Percentiles rank a stretch among this genome's conserved stretches.
phyloP scores from a whole-genome alignment of 1,140 invertebrate genomes.

The Maniola jurtina region DNA sequence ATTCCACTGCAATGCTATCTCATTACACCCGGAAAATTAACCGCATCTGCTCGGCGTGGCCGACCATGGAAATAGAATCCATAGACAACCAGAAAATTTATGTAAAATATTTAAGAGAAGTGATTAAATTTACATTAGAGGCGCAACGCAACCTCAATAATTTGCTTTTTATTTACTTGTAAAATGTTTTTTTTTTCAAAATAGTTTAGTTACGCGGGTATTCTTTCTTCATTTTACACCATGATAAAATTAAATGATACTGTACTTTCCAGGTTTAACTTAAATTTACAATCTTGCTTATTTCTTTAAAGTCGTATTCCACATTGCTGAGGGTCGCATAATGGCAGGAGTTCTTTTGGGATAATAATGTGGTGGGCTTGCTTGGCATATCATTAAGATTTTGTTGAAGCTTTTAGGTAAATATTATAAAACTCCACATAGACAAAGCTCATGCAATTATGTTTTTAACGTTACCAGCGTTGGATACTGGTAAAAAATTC shows the following conservation, averaged over 20 bases:
- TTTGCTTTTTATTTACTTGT: not conserved
- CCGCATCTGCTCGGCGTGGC: slow-evolving; percentile 21
- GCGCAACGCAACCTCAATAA: not conserved
- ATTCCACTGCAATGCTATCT: slow-evolving; percentile 30
- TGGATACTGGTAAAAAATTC: too few relatives aligned
- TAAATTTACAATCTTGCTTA: too few relatives aligned
- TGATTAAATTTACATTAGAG: slow-evolving; percentile 24
- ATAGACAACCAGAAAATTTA: slow-evolving; percentile 22
- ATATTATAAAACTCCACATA: too few relatives aligned
- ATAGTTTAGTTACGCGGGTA: not conserved
- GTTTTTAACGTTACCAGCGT: too few relatives aligned
- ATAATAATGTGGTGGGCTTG: too few relatives aligned
- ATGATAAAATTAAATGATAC: not conserved
- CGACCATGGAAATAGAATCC: slow-evolving; percentile 22
- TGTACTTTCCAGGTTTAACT: too few relatives aligned
- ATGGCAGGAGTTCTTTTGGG: too few relatives aligned
- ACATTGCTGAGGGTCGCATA: too few relatives aligned
- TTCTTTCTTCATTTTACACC: not conserved
- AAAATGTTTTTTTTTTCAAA: not conserved
- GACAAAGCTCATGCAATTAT: too few relatives aligned
- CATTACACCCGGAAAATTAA: slow-evolving; percentile 41
- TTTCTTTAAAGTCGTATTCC: too few relatives aligned
- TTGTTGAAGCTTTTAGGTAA: too few relatives aligned
- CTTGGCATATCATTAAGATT: too few relatives aligned
- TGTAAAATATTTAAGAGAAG: slow-evolving; percentile 20